Evolutionary conservation across 2,113 vertebrate species (phyloP), one percentile per base, ranked within the genome.

Genomic region (Ondatra zibethicus): DNA sequence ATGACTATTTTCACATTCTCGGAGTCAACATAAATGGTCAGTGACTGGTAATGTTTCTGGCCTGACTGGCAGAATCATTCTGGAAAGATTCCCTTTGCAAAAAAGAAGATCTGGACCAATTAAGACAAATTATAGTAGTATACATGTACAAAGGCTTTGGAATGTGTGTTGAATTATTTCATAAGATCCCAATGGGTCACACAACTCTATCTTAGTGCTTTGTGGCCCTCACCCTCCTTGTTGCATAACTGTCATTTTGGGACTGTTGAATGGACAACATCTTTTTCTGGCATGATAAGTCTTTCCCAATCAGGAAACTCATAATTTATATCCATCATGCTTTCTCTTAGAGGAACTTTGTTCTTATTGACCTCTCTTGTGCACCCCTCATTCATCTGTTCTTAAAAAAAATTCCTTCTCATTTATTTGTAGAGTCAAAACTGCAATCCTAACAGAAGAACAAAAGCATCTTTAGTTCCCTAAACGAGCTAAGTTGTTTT

Each of bases 381-480:
- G 72, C 8, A 65, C 7, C 13, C 81, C 2, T 73, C 3, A 8
- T 0, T n/a, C 66, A 31, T 33, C 21, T 25, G 0, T 89, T 31
- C 52, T 73, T 23, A 90, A 81, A 47, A 70, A 68, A 85, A 70
- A 77, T 70, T 12, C 1, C 63, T 88, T 63, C 8, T 61, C 29
- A 31, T 92, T 89, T 96, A 42, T 92, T 78, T 92, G n/a, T 95
- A 17, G 19, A 78, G 29, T 91, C 36, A 63, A 76, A 77, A 81
- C 77, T 77, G 29, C 9, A 95, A 19, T 87, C 23, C 6, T 12
- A 52, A 27, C 6, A 70, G 36, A 85, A 90, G 93, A 80, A 3
- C 21, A 73, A 72, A 88, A 75, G 13, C 0, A 92, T 45, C n/a
- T 91, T 16, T 68, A 78, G 14, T 78, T 88, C 7, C 94, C 75